These are phyloP conservation scores for Zenarchopterus dispar DNA, from an alignment of 2,797 vertebrate species.

Conservation along the genomic window DNA sequence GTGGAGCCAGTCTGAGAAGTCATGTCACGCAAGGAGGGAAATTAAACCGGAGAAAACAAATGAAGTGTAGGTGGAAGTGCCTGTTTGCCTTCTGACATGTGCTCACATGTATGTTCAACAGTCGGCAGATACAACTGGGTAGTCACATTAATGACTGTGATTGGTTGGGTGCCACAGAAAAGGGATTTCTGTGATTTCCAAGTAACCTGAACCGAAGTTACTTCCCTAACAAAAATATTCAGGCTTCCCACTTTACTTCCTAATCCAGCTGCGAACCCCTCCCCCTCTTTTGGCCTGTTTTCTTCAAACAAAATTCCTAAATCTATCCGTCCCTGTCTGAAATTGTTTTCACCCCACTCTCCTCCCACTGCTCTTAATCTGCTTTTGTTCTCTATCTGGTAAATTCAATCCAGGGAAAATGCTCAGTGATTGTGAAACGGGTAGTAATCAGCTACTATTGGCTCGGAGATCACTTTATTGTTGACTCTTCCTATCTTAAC, in stretches of 20 bases:
- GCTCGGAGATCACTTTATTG: conserved; percentile 12
- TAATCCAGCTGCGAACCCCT: conserved; percentile 35
- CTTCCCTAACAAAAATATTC: conserved; percentile 50
- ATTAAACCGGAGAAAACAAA: conserved; percentile 30
- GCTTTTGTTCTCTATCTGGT: conserved; percentile 67
- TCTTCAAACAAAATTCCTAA: conserved; percentile 37
- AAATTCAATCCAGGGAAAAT: conserved; percentile 69
- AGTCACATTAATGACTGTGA: conserved; percentile 9
- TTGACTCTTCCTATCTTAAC: conserved; percentile 27
- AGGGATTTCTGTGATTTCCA: conserved; percentile 42
- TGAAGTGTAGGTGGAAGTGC: conserved; percentile 6
- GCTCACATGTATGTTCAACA: conserved; percentile 1
- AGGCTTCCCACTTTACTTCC: conserved; percentile 44
- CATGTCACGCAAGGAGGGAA: conserved; percentile 19
- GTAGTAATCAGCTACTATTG: conserved; percentile 52
- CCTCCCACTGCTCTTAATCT: conserved; percentile 62
- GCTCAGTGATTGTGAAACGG: conserved; percentile 39
- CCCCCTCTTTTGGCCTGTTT: conserved; percentile 5
- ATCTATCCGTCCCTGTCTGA: conserved; percentile 33
- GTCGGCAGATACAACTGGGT: conserved; percentile 34
- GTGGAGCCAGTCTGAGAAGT: conserved; percentile 47
- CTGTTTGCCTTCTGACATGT: conserved; percentile 21
- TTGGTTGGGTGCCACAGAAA: conserved; percentile 35
- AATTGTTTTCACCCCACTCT: conserved; percentile 25
- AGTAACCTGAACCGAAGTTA: conserved; percentile 45